Base-by-base conservation (phyloP, 2,888 invertebrate genomes). In the Seira musarum region DNA sequence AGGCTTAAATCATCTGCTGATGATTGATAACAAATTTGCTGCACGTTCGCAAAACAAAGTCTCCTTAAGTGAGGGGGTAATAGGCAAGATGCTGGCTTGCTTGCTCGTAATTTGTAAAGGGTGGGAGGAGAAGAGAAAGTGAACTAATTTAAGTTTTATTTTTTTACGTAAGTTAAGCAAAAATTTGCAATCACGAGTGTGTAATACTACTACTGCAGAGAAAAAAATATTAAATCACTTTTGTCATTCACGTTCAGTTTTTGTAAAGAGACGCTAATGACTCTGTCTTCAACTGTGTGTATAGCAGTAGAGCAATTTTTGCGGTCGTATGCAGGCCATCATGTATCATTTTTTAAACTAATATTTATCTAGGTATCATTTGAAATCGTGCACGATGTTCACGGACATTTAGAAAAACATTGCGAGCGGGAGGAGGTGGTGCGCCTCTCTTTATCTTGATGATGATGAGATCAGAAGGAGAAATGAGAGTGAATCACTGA, bases 211-310 rank as follows among this genome's bases (percentile, higher is more conserved):
- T 6, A 22, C n/a, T 15, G 21, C 25, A 53, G 40, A n/a, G 17
- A 76, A 17, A 40, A n/a, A 77, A 77, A 76, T 66, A 71, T 71
- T 77, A 77, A 77, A 77, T 77, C 77, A 77, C 70, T 13, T 24
- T 22, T 64, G 6, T 64, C 30, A 61, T 73, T 66, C 49, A 53
- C 49, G 70, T 70, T 71, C 77, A 77, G 63, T 61, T 25, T 57
- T 6, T 25, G 25, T 21, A 66, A 49, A 15, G 25, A 46, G 71
- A 77, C 66, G 66, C 77, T 77, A 79, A 79, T 79, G 72, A 73
- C 79, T 78, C 30, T 67, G 71, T 72, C 72, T 71, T 71, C 67
- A 71, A 67, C 49, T 15, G 22, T 8, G 19, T n/a, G n/a, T n/a
- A n/a, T n/a, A n/a, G n/a, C n/a, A n/a, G n/a, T n/a, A n/a, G n/a